Evolutionary conservation across 1,140 invertebrate genomes (phyloP), one percentile per base, ranked within the genome.

Genomic region (Apocrypta bakeri): DNA sequence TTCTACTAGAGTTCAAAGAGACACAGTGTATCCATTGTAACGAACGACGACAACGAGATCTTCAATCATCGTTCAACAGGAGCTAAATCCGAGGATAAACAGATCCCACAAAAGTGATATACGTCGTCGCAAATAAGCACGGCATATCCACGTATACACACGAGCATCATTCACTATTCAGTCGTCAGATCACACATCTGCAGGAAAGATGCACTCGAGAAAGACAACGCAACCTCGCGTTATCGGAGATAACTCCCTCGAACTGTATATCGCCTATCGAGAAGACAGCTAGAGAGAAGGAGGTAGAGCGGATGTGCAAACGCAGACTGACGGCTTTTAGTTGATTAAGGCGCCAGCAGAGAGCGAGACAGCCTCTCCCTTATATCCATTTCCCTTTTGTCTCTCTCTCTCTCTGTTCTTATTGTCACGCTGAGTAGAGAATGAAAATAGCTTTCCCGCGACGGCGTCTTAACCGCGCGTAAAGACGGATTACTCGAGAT

Each of bases 261-360:
- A 14, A 29, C 25, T 29, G 11, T 17, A 40, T 56, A 17, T 21
- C 27, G 27, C 17, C 37, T 79, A 71, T 79, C 3, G 24, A 66
- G n/a, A 40, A 31, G 71, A 14, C 9, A 21, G 56, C 25, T 6
- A 29, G 14, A 7, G 64, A 6, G 33, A 37, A 4, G n/a, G 48
- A 56, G 17, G n/a, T 0, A 24, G 24, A 14, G 64, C 25, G 29
- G 64, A 76, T 66, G 81, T 78, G 69, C 68, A 78, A 73, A 66
- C 69, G 74, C 75, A 78, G 81, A 78, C 81, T 83, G 81, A 21
- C 56, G 73, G 81, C 81, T 83, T 83, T 83, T 83, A 83, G 81
- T 83, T 78, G 81, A 83, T 83, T 83, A 83, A 73, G 75, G 81
- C 69, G 63, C n/a, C 64, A 25, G 72, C 37, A 76, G 31, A 33